Conservation (phyloP, 2,797 vertebrate genomes). For the Bufotes viridis region DNA sequence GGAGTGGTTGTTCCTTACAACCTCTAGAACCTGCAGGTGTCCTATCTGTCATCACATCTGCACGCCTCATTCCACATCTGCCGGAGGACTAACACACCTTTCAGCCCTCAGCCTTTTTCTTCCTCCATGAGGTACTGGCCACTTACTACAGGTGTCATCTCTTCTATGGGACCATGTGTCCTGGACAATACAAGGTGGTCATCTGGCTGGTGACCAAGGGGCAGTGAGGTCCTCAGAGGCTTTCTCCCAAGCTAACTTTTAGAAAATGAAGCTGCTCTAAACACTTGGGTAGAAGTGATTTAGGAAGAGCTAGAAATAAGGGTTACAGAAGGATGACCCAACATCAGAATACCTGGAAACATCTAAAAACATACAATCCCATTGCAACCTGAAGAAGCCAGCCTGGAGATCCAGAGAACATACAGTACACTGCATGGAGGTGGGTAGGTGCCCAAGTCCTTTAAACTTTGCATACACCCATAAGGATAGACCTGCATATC, state of each 20-base stretch:
- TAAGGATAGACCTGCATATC: background rate
- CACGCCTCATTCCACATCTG: conserved; percentile 38
- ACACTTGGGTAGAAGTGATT: no score
- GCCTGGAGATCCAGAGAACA: no score
- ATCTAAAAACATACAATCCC: no score
- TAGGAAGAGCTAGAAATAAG: no score
- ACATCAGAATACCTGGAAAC: no score
- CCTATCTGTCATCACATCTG: conserved; percentile 11
- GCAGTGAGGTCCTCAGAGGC: background rate
- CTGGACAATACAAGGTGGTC: background rate
- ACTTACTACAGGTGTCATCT: conserved; percentile 7
- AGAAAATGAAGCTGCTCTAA: no score
- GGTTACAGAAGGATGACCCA: no score
- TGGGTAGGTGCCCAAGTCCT: background rate
- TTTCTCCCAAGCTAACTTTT: no score
- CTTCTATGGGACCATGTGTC: background rate
- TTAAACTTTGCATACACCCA: background rate
- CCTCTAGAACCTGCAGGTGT: conserved; percentile 50
- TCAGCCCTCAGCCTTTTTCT: conserved; percentile 27
- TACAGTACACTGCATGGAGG: no score
- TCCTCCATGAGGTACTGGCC: background rate
- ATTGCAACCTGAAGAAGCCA: no score
- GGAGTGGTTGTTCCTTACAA: background rate
- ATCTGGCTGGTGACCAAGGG: background rate
- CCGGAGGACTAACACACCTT: conserved; percentile 38